These are phyloP conservation scores for Busseola fusca DNA, from an alignment of 2,888 invertebrate genomes.

Conservation along the genomic window DNA sequence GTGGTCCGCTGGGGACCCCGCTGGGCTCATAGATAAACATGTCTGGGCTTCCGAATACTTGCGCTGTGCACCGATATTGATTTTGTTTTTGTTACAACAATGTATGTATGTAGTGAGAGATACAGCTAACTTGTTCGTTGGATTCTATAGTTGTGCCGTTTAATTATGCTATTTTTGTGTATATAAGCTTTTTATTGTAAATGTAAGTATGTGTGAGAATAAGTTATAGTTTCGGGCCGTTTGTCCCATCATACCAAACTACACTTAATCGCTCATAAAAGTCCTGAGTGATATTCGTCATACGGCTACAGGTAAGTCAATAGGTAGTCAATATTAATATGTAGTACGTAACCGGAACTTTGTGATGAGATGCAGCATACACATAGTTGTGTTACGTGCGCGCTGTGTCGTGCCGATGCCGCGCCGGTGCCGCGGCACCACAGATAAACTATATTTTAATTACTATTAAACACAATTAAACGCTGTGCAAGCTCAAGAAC, in stretches of 20 bases:
- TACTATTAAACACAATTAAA: conserved; percentile 71
- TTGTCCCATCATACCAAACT: not conserved
- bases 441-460: conserved; percentile 66
- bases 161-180: conserved; percentile 9
- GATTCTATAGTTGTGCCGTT: conserved; percentile 14
- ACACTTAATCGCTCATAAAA: not conserved
- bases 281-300: not conserved
- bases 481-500: conserved; percentile 61
- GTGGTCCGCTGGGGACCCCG: conserved; percentile 65
- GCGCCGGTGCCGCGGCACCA: conserved; percentile 29
- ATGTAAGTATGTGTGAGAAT: not conserved
- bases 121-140: conserved; percentile 56
- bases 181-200: not conserved
- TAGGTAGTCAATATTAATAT: conserved; percentile 1
- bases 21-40: conserved; percentile 75
- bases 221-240: not conserved
- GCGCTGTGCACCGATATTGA: conserved; percentile 60
- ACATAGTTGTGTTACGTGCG: conserved; percentile 43
- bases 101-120: conserved; percentile 52
- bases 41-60: conserved; percentile 68
- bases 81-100: conserved; percentile 61
- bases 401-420: conserved; percentile 43
- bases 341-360: conserved; percentile 8
- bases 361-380: conserved; percentile 10
- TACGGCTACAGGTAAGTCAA: not conserved